These are phyloP conservation scores for Mechanitis messenoides DNA, from an alignment of 2,888 invertebrate genomes.

Conservation along the genomic window DNA sequence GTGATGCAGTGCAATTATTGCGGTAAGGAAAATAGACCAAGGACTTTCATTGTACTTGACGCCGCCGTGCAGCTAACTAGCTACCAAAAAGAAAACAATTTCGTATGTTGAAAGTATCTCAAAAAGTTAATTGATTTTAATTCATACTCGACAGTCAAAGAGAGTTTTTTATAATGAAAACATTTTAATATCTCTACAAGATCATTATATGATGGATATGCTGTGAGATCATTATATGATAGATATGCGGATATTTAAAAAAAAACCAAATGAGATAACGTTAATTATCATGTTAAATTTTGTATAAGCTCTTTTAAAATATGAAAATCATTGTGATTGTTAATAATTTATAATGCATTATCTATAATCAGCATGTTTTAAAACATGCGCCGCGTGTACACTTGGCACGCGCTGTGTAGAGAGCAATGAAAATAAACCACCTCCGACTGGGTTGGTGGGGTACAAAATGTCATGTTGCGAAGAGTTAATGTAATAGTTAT, in stretches of 20 bases:
- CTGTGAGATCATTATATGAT: no score
- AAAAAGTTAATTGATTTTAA: no score
- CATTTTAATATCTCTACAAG: no score
- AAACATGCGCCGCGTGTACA: constrained; percentile 3
- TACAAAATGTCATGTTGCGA: not conserved
- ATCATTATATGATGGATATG: no score
- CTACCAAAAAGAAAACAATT: constrained; percentile 12
- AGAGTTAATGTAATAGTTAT: not conserved
- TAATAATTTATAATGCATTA: not conserved
- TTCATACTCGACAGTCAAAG: no score
- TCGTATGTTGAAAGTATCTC: not conserved
- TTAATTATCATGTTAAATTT: no score
- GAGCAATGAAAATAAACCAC: constrained; percentile 11
- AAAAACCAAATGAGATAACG: no score
- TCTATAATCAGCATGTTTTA: not conserved
- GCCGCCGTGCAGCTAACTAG: constrained; percentile 16
- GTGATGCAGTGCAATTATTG: constrained; percentile 70
- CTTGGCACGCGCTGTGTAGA: constrained; percentile 1
- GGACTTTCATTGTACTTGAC: constrained; percentile 39
- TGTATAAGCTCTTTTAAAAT: no score
- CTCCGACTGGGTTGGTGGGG: constrained; percentile 9
- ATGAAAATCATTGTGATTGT: not conserved
- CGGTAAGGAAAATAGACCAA: constrained; percentile 62
- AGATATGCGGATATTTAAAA: no score
- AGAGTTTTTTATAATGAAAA: no score